A percentile compares a stretch with the other conserved stretches of the same genome.
phyloP scores from a whole-genome alignment of 2,113 vertebrate genomes.

The Seriola rivoliana region DNA sequence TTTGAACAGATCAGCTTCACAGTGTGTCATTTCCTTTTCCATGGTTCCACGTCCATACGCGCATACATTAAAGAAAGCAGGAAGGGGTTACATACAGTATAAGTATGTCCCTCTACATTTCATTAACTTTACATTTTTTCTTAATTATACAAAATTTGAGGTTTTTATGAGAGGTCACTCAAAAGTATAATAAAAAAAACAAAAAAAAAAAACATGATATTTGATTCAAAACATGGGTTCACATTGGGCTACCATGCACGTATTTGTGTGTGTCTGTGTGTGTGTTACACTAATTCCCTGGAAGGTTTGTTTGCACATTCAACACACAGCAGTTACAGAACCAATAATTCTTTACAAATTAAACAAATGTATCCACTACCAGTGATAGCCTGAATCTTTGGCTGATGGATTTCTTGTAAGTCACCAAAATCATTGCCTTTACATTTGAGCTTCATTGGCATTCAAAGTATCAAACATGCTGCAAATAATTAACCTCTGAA shows the following conservation, averaged over 20 bases:
- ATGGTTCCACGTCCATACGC: neutral
- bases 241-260: neutral
- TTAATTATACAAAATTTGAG: neutral
- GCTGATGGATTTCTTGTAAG: constrained; percentile 6
- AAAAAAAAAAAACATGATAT: neutral
- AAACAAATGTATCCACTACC: constrained; percentile 18
- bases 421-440: constrained; percentile 21
- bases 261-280: neutral
- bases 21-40: constrained; percentile 16
- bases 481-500: constrained; percentile 27
- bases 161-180: neutral
- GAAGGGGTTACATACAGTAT: neutral
- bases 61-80: neutral
- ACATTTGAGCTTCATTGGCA: constrained; percentile 11
- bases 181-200: neutral
- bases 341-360: constrained; percentile 23
- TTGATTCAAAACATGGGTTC: neutral
- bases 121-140: neutral
- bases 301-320: constrained; percentile 11
- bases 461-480: constrained; percentile 22
- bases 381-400: constrained; percentile 14
- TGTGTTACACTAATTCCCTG: neutral
- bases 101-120: neutral
- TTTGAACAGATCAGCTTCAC: constrained; percentile 33
- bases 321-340: neutral